Evolutionary conservation across 2,888 invertebrate genomes (phyloP), one percentile per base, ranked within the genome.

Genomic region (Malachius bipustulatus): DNA sequence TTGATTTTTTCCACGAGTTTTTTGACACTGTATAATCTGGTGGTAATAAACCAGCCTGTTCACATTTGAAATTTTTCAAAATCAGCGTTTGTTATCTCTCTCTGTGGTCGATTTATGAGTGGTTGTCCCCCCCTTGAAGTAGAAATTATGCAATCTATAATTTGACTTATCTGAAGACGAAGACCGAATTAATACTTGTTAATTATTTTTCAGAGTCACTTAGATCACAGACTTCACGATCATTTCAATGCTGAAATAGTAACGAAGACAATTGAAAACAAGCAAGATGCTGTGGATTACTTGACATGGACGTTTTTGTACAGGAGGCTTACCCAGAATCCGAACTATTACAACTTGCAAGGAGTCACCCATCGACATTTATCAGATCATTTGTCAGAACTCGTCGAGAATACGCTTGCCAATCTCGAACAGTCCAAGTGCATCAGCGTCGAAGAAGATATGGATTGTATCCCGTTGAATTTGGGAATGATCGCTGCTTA

Each of bases 181-280:
- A n/a, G n/a, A n/a, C n/a, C n/a, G n/a, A n/a, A n/a, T n/a, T n/a
- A n/a, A n/a, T n/a, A n/a, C n/a, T n/a, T n/a, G n/a, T n/a, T 34
- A 39, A 36, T 46, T 41, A 47, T 36, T 52, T 56, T 55, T 30
- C 61, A 81, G 75, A 96, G 94, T 45, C 97, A 98, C 63, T 67
- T 99, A 48, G 97, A 99, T 68, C 97, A 97, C 55, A 77, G 91
- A 42, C 72, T 99, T 2, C 97, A 98, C 62, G 98, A 99, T 66
- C 98, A 99, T 64, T 93, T 99, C 62, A 99, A 98, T 66, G 98
- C 98, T 0, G 98, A 99, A 67, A 94, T 99, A 36, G 97, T 99
- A 0, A 98, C 98, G 0, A 97, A 97, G 64, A 98, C 97, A 0
- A 93, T 99, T 49, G 98, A 98, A 66, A 98, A 98, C 67, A 99